Percentiles rank a stretch among this genome's conserved stretches.
Conservation (phyloP, 37 sponge, comb jelly and placozoan species). For the Diacarnus erythraeanus region DNA sequence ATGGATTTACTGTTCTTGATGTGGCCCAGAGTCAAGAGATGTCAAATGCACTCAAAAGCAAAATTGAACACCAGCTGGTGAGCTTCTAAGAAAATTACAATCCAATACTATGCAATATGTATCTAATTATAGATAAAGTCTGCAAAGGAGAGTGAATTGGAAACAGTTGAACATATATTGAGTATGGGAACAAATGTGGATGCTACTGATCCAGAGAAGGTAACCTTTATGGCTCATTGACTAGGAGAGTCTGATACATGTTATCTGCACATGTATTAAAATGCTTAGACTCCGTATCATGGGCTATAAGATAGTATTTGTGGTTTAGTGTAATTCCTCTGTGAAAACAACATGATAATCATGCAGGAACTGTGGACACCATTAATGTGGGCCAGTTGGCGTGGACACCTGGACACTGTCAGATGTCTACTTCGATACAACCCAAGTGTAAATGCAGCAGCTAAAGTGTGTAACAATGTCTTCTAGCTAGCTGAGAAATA, state of each 20-base stretch:
- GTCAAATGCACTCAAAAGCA: background rate
- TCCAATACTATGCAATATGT: background rate
- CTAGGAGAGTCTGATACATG: no score
- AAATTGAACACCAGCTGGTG: conserved; percentile 3
- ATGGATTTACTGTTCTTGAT: background rate
- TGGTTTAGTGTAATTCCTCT: background rate
- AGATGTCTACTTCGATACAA: background rate
- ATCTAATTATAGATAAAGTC: background rate
- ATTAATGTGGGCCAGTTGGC: conserved; percentile 4
- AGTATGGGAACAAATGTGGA: conserved; percentile 4
- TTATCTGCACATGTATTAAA: no score
- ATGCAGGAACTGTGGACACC: conserved; percentile 10
- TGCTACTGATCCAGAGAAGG: conserved; percentile 6
- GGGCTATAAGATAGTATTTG: background rate
- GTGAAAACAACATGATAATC: background rate
- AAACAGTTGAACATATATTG: background rate
- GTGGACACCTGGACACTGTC: background rate
- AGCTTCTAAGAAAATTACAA: background rate
- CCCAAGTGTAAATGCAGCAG: conserved; percentile 6
- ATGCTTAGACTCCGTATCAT: no score
- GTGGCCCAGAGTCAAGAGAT: background rate
- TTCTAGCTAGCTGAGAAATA: no score
- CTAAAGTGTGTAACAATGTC: no score
- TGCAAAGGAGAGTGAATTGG: background rate
- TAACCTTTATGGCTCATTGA: background rate